These are phyloP conservation scores for Diplogasteroides magnus DNA, from an alignment of 1,140 invertebrate species.

Conservation along the genomic window DNA sequence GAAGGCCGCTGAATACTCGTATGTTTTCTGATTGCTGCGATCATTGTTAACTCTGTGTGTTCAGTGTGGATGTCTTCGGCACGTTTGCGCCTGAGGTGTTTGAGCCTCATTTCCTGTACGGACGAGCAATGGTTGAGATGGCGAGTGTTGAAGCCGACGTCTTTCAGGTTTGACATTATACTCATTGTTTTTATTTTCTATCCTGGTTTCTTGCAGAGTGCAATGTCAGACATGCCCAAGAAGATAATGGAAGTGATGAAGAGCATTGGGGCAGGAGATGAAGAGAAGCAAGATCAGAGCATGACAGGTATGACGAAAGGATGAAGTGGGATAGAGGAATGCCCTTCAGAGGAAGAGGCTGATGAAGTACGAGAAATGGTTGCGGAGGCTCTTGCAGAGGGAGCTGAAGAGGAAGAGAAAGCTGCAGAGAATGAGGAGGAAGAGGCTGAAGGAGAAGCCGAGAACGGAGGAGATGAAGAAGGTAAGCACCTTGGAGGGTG, in stretches of 20 bases:
- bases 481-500: background rate
- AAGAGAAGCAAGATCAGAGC: background rate
- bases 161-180: background rate
- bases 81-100: background rate
- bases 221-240: background rate
- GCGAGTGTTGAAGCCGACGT: background rate
- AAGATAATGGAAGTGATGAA: background rate
- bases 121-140: background rate
- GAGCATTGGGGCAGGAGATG: background rate
- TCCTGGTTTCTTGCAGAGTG: too few relatives aligned
- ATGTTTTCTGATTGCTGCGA: too few relatives aligned
- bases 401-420: background rate
- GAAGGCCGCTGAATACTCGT: background rate
- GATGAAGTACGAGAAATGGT: background rate
- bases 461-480: background rate
- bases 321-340: background rate
- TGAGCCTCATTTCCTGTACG: background rate
- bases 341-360: background rate
- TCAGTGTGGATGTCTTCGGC: background rate
- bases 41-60: background rate
- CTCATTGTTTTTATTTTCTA: too few relatives aligned
- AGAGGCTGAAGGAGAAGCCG: background rate
- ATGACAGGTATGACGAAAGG: background rate
- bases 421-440: background rate
- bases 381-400: background rate